Conservation (phyloP, 1,140 invertebrate genomes). For the Macrostomum lignano region DNA sequence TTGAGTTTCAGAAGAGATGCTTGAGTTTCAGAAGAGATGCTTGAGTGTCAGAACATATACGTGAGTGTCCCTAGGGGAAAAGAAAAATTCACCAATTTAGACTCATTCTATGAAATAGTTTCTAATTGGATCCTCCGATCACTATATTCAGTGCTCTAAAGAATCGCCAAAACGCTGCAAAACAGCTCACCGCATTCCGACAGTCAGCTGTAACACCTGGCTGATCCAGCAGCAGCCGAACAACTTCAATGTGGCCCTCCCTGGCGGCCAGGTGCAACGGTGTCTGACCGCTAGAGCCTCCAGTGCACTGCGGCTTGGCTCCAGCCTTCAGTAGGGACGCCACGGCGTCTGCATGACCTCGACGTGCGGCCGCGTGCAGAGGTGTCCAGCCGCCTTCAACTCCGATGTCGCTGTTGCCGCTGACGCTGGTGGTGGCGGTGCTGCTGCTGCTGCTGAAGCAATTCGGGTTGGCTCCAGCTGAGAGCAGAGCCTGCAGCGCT, state of each 20-base stretch:
- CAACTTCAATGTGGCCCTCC: slow-evolving; percentile 73
- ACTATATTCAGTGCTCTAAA: no score
- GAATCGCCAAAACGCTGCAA: no score
- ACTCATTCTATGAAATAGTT: no score
- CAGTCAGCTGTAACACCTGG: slow-evolving; percentile 72
- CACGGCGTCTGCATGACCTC: slow-evolving; percentile 18
- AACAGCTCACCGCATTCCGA: slow-evolving; percentile 60
- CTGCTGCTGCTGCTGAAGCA: no score
- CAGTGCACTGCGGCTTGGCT: slow-evolving; percentile 4
- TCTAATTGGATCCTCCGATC: no score
- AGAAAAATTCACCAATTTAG: no score
- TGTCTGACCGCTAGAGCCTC: slow-evolving; percentile 41
- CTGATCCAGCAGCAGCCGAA: slow-evolving; percentile 58
- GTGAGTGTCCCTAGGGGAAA: no score
- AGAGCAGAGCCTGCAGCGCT: slow-evolving; percentile 67
- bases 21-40: no score
- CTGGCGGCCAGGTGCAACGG: slow-evolving; percentile 81
- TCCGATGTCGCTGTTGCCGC: slow-evolving; percentile 19
- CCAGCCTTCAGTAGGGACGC: slow-evolving; percentile 14
- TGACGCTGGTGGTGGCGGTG: no score
- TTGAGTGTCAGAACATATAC: no score
- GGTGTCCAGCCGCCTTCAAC: slow-evolving; percentile 35
- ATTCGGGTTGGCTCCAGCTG: slow-evolving; percentile 55
- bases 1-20: no score
- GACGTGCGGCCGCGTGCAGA: slow-evolving; percentile 8